Base-by-base conservation (phyloP, 2,113 vertebrate genomes). In the Oceanites oceanicus region DNA sequence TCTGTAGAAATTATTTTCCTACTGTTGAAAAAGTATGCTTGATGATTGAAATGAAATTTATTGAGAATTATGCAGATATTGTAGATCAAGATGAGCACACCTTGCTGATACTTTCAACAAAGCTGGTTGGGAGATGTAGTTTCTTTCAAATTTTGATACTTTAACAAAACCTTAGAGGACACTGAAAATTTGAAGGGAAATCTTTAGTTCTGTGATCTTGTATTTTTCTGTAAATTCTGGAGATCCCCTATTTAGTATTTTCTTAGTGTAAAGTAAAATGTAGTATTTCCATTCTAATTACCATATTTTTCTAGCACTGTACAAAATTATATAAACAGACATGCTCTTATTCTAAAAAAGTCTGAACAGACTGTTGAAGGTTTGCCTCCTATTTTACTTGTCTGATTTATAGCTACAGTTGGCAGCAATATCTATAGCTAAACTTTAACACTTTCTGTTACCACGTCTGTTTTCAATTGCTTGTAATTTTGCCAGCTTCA, bases 381-480 rank as follows among this genome's bases (percentile, higher is more conserved):
- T 65, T 95, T 49, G 52, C 76, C 92, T 92, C 88, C 95, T 40
- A 38, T 91, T 96, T 91, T 87, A 44, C 88, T 94, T 72, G 26
- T 44, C 68, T 96, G 91, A 86, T 97, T 97, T 96, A 96, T 92
- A 89, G 86, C 76, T 92, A 17, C 67, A 92, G 72, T 81, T 96
- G 97, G 94, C 95, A 96, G 90, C 90, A 91, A 49, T 70, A 58
- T 75, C 87, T 96, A 7, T 42, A 96, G 94, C 91, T 94, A 53
- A 93, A 94, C 74, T 95, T 95, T 96, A 93, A 91, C 96, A 92
- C 91, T 96, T 96, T 96, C 86, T 94, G 63, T 93, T 96, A 83
- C 92, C 56, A 75, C 0, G 94, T 93, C 96, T 97, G 96, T 88
- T 96, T 96, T 89, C 95, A 97, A 94, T 96, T 96, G 61, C 67